Evolutionary conservation across 2,888 invertebrate species (phyloP), one percentile per base, ranked within the genome.

Genomic region (Aleiodes leptofemur): DNA sequence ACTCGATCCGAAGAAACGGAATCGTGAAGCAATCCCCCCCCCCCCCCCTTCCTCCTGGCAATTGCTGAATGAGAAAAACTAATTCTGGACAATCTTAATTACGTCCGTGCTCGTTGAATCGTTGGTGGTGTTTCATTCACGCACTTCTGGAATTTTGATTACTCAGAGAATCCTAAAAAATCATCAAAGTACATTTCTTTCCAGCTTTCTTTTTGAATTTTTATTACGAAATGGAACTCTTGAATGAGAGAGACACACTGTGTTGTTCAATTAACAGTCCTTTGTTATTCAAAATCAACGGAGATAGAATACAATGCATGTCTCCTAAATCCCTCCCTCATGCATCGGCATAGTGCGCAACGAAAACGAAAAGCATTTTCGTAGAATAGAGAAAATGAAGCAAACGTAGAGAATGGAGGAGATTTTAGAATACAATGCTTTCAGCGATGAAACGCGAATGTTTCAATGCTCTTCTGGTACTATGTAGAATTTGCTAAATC

Each of bases 311-410:
- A 23, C 23, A 56, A 53, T 61, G 59, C 56, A 68, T 55, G 55
- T 48, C 13, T 43, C 43, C 43, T 43, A 9, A 43, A 43, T 9
- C 43, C 48, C 57, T 51, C 73, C n/a, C 53, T 53, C 16, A 53
- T 16, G 16, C 14, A 53, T 16, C 53, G 23, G 23, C 23, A 6
- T 8, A 14, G 14, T 53, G 6, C 64, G 34, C 43, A 71, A 55
- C 31, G 77, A 79, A 86, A 84, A 83, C 81, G 81, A 83, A 53
- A 83, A 83, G 82, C 83, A 84, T 84, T 85, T 83, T 81, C 81
- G 80, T 79, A 79, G 81, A 85, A 81, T 82, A 81, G 85, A 83
- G 82, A 81, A 85, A 86, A 85, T 85, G 83, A 86, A 86, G 84
- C 83, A 83, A 82, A 77, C 76, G 75, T 72, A 79, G 38, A 74